phyloP scores from a whole-genome alignment of 2,113 vertebrate species.

The Sorex araneus region DNA sequence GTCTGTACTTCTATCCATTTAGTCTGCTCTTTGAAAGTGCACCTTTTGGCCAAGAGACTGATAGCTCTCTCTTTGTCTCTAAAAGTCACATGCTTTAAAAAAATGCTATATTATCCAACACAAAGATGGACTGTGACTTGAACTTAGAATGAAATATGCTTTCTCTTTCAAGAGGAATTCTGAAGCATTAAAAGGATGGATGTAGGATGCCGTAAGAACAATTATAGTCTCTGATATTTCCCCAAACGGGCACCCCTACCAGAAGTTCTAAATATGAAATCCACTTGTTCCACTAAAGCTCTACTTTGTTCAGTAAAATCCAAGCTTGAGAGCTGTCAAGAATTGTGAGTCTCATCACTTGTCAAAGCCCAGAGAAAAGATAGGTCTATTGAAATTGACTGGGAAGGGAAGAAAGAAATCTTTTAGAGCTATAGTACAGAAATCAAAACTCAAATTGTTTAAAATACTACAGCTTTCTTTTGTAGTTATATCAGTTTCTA shows the following conservation, averaged over 20 bases:
- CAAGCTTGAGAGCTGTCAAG: constrained; percentile 47
- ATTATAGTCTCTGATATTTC: constrained; percentile 47
- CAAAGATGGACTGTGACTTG: constrained; percentile 58
- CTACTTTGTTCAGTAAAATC: constrained; percentile 73
- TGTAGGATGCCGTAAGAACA: constrained; percentile 30
- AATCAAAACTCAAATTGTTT: constrained; percentile 61
- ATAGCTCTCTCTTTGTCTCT: constrained; percentile 11
- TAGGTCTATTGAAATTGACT: constrained; percentile 60
- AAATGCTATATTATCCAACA: neutral
- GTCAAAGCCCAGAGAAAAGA: constrained; percentile 64
- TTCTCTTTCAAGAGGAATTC: constrained; percentile 43
- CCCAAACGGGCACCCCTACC: constrained; percentile 23
- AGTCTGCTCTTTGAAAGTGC: constrained; percentile 42
- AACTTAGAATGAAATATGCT: constrained; percentile 51
- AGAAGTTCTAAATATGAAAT: constrained; percentile 67
- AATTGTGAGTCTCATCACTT: constrained; percentile 50
- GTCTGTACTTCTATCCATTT: neutral
- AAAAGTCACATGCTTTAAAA: constrained; percentile 14
- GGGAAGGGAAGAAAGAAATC: constrained; percentile 53
- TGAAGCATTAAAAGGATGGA: constrained; percentile 44
- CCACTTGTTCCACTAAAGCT: constrained; percentile 58
- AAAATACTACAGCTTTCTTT: constrained; percentile 46
- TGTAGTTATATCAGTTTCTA: constrained; percentile 30
- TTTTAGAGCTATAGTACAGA: constrained; percentile 31
- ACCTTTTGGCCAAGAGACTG: constrained; percentile 15